A percentile compares a stretch with the other conserved stretches of the same genome.
These are phyloP conservation scores for Ferrisia virgata DNA, from an alignment of 2,888 invertebrate genomes.

Conservation along the genomic window DNA sequence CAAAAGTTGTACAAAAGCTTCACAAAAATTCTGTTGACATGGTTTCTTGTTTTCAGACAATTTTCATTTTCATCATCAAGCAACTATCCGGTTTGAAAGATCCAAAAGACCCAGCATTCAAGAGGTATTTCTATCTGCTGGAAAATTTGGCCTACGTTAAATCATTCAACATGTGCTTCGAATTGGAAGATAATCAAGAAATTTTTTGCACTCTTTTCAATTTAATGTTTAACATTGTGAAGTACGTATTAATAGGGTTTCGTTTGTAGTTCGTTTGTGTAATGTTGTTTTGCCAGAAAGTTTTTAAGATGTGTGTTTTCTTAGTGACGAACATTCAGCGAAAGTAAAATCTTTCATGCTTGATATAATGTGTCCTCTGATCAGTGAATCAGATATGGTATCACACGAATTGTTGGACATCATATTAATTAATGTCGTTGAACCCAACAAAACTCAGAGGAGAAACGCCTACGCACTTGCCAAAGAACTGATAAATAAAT, in stretches of 20 bases:
- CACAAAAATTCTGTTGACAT: not conserved
- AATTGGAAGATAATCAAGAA: constrained; percentile 94
- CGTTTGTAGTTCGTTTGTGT: not conserved
- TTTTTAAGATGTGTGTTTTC: not conserved
- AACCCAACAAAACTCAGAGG: constrained; percentile 84
- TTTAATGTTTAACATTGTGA: constrained; percentile 92
- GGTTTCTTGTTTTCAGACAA: constrained; percentile 59
- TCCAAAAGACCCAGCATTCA: constrained; percentile 95
- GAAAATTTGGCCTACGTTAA: constrained; percentile 97
- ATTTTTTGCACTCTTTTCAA: constrained; percentile 91
- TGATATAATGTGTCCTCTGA: constrained; percentile 89
- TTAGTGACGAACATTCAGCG: constrained; percentile 88
- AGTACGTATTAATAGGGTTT: constrained; percentile 62
- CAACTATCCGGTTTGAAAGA: constrained; percentile 90
- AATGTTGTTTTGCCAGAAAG: not conserved
- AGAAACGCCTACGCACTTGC: constrained; percentile 88
- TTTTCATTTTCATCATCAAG: constrained; percentile 91
- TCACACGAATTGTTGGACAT: constrained; percentile 91
- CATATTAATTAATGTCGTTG: constrained; percentile 88
- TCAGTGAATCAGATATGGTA: constrained; percentile 92
- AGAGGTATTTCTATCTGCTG: constrained; percentile 92
- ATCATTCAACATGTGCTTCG: constrained; percentile 98
- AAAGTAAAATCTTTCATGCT: constrained; percentile 97
- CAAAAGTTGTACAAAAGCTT: not conserved
- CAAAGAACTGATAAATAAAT: constrained; percentile 86